Base-by-base conservation (phyloP, 1,140 invertebrate species). In the Cyrtorhinus lividipennis region DNA sequence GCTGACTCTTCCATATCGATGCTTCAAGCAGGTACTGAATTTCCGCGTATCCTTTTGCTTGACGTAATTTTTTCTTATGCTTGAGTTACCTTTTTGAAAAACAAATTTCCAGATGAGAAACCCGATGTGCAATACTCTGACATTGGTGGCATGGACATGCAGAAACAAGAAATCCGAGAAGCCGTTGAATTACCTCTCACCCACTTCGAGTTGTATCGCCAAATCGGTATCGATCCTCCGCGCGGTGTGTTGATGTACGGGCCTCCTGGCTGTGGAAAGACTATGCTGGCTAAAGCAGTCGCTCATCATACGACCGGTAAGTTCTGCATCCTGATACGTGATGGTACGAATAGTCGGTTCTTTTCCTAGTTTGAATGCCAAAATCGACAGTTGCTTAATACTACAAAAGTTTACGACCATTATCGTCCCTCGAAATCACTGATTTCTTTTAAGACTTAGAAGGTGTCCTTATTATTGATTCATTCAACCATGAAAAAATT, bases 61-160 rank as follows among this genome's bases (percentile, higher is more conserved):
- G 20, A 10, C 22, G 53, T 20, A 12, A 10, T n/a, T 44, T 44
- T 44, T 44, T 44, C 38, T 8, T 44, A 10, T 44, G 8, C n/a
- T 10, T 44, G 8, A 44, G n/a, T 44, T n/a, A 8, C n/a, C 38
- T 44, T 44, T 44, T 44, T n/a, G n/a, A n/a, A n/a, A 44, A 10
- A 8, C n/a, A 8, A 44, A 10, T 44, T 64, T 1, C 65, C 73
- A 83, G 95, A 99, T 83, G 95, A 99, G 75, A 99, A 98, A 71
- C 96, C 96, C 1, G 94, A 99, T 78, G 92, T 99, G 15, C 82
- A 84, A 56, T 99, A 99, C 73, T 84, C 88, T 23, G 96, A 99
- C 71, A 99, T 99, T 75, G 97, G 97, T 75, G 97, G 97, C 46
- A 92, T 99, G 86, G 95, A 99, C 72, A 97, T 98, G 80, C 96